Percentiles rank a stretch among this genome's conserved stretches.
phyloP scores from a whole-genome alignment of 2,888 invertebrate genomes.

The Lasiommata megera region DNA sequence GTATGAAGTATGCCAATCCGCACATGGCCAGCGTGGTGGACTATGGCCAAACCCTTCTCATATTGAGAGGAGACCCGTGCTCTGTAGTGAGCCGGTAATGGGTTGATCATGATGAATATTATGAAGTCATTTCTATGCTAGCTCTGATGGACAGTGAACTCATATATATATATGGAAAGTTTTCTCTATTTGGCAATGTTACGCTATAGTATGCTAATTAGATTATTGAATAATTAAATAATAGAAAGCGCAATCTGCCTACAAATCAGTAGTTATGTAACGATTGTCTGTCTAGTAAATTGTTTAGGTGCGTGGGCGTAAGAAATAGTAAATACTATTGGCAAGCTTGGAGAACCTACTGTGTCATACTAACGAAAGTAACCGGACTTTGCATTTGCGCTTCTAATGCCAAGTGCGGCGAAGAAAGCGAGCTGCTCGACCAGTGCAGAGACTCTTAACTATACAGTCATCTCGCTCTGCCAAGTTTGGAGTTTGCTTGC shows the following conservation, averaged over 20 bases:
- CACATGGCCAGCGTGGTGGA: too few relatives aligned
- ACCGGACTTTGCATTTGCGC: conserved; percentile 70
- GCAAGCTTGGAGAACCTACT: conserved; percentile 47
- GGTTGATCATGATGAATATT: too few relatives aligned
- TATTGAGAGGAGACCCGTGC: too few relatives aligned
- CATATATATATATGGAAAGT: conserved; percentile 10
- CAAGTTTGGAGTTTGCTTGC: conserved; percentile 41
- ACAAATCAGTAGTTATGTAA: conserved; percentile 43
- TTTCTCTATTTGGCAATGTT: conserved; percentile 17
- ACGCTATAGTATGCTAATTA: conserved; percentile 26
- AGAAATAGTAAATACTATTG: conserved; percentile 14
- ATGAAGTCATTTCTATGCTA: conserved; percentile 14
- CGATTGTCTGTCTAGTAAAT: conserved; percentile 57
- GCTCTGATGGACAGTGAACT: conserved; percentile 6
- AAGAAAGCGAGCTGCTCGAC: conserved; percentile 78
- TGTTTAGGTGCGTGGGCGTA: conserved; percentile 45
- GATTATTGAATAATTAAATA: conserved; percentile 20
- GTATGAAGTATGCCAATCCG: too few relatives aligned
- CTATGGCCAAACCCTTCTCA: too few relatives aligned
- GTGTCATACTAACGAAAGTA: conserved; percentile 75
- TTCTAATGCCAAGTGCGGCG: conserved; percentile 77
- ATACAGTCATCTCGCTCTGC: conserved; percentile 63
- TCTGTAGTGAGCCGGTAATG: too few relatives aligned
- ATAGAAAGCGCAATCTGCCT: conserved; percentile 22
- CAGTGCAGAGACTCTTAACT: conserved; percentile 56